Percentiles rank a stretch among this genome's conserved stretches.
Conservation (phyloP, 2,113 vertebrate species). For the Cryptomyrus ogoouensis region DNA sequence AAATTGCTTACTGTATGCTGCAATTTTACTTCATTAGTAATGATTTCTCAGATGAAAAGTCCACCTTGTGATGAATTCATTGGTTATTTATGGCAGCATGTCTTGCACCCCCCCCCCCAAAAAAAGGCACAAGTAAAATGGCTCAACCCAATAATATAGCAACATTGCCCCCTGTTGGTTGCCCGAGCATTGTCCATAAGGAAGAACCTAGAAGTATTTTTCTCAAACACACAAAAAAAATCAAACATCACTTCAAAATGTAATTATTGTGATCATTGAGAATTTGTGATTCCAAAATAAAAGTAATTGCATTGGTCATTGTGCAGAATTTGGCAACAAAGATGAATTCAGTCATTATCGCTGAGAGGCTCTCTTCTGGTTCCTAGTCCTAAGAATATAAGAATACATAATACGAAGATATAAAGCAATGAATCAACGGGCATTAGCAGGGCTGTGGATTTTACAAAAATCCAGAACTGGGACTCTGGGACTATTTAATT, state of each 20-base stretch:
- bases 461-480: not conserved
- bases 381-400: not conserved
- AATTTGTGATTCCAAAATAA: not conserved
- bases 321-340: not conserved
- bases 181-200: not conserved
- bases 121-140: not conserved
- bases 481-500: not conserved
- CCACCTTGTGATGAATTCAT: not conserved
- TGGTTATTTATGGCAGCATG: not conserved
- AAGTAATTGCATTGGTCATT: not conserved
- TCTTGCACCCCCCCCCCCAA: not conserved
- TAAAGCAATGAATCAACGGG: not conserved
- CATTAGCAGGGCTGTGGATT: not conserved
- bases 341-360: not conserved
- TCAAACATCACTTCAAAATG: not conserved
- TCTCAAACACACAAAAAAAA: not conserved
- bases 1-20: not conserved
- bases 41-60: constrained; percentile 16
- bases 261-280: not conserved
- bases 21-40: constrained; percentile 11
- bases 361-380: not conserved
- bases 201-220: not conserved
- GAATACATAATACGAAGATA: not conserved
- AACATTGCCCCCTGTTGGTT: constrained; percentile 19
- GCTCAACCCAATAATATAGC: not conserved